Conservation (phyloP, 2,888 invertebrate genomes). For the Drosophila antonietae region DNA sequence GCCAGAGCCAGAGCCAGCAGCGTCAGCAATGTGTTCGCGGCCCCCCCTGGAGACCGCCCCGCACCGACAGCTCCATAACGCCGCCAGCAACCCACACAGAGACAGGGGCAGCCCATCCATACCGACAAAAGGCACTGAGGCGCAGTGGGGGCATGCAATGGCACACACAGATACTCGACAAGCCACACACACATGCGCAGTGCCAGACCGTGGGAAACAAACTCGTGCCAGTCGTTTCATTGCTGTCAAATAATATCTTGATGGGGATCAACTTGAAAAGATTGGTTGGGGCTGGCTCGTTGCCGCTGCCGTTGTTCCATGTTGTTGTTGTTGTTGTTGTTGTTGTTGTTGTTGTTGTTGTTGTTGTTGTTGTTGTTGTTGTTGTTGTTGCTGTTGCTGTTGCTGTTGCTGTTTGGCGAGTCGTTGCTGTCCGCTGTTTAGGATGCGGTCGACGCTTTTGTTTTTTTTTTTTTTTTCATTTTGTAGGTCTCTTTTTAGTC, state of each 20-base stretch:
- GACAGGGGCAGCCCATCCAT: constrained; percentile 51
- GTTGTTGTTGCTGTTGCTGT: no score
- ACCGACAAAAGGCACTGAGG: constrained; percentile 59
- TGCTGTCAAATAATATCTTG: constrained; percentile 84
- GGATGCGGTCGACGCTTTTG: constrained; percentile 80
- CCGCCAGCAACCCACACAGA: constrained; percentile 60
- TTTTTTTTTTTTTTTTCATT: constrained; percentile 32
- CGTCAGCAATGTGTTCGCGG: constrained; percentile 44
- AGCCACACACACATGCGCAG: constrained; percentile 65
- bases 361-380: constrained; percentile 24
- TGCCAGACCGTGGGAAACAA: constrained; percentile 84
- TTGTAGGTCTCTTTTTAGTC: constrained; percentile 65
- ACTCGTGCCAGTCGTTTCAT: constrained; percentile 85
- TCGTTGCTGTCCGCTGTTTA: constrained; percentile 72
- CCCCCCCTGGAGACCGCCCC: constrained; percentile 29
- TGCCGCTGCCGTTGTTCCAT: constrained; percentile 43
- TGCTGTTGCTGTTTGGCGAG: constrained; percentile 57
- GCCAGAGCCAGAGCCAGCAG: constrained; percentile 43
- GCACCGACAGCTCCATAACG: constrained; percentile 30
- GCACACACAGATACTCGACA: constrained; percentile 42
- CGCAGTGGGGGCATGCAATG: constrained; percentile 17
- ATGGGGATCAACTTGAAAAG: constrained; percentile 82
- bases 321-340: constrained; percentile 26
- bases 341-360: constrained; percentile 52
- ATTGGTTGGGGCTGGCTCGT: constrained; percentile 75